Percentiles rank a stretch among this genome's conserved stretches.
Evolutionary conservation across 1,140 invertebrate genomes (phyloP).

Genomic region (Bombyx mandarina): DNA sequence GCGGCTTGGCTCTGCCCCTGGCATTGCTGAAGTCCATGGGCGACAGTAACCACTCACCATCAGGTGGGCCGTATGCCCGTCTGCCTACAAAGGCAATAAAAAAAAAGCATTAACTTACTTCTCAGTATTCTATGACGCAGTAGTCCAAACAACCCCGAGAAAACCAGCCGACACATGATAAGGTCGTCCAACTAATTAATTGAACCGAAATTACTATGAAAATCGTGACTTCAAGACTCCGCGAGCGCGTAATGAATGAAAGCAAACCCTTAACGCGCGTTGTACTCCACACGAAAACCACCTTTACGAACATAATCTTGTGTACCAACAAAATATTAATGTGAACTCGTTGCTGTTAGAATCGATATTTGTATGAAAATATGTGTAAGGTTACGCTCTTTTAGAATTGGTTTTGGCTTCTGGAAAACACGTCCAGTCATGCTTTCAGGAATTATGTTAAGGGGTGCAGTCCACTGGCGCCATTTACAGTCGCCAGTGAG

Average conservation of each 20-base stretch:
- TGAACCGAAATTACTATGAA: slow-evolving; percentile 6
- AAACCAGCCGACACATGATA: slow-evolving; percentile 22
- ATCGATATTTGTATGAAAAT: background rate
- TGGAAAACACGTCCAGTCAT: slow-evolving; percentile 1
- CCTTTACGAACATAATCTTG: slow-evolving; percentile 3
- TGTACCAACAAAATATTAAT: background rate
- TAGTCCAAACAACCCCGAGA: slow-evolving; percentile 14
- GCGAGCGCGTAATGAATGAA: slow-evolving; percentile 5
- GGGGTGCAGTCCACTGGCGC: slow-evolving; percentile 2
- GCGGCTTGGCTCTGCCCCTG: too few species aligned
- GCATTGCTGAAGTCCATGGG: too few species aligned
- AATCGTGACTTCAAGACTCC: slow-evolving; percentile 1
- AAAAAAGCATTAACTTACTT: too few species aligned
- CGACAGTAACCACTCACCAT: too few species aligned
- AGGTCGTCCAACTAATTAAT: slow-evolving; percentile 7
- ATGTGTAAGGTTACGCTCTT: background rate
- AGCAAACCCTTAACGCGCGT: background rate
- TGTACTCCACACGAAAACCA: slow-evolving; percentile 3
- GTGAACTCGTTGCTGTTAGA: background rate
- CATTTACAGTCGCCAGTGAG: background rate
- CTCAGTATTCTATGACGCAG: too few species aligned
- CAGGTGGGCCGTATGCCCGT: too few species aligned
- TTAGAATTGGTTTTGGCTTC: background rate
- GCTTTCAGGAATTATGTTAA: background rate
- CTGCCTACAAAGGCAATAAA: too few species aligned